Evolutionary conservation across 2,888 invertebrate species (phyloP), one percentile per base, ranked within the genome.

Genomic region (Capitulum mitella): DNA sequence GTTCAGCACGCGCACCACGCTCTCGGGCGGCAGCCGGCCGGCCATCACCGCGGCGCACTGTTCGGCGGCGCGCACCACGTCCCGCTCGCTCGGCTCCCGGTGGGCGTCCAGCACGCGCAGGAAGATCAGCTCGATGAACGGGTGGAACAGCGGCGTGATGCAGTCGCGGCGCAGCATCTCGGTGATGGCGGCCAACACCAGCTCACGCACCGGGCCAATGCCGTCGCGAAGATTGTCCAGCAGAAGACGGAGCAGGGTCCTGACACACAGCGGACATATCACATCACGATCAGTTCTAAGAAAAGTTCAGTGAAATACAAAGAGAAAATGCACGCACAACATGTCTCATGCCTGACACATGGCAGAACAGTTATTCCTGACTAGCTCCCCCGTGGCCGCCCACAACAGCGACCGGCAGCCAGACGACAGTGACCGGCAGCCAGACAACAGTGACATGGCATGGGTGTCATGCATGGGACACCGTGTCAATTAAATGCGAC

Each of bases 121-220:
- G 79, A 96, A 90, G 61, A 97, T 92, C 79, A 98, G 89, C 88
- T 98, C 98, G 79, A 94, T 92, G 87, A 94, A 98, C 84, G 92
- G 92, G 82, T 91, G 90, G 90, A 97, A 97, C 83, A 91, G 91
- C 80, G 91, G 89, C 74, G 93, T 88, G 83, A 94, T 89, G 84
- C 91, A 90, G 58, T 90, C 89, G 79, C 92, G 90, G 81, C 93
- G 90, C 83, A 97, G 90, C 84, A 98, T 91, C 87, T 95, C 95
- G 81, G 93, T 90, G 74, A 97, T 88, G 34, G 93, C 93, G 84
- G 92, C 90, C 78, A 96, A 89, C 0, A 94, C 93, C 80, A 92
- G 89, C 61, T 86, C 85, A 80, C 88, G 84, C 43, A 87, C 85
- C 75, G 79, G 46, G 19, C 79, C 80, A 46, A 90, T 90, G 83